phyloP scores from a whole-genome alignment of 2,113 vertebrate species.

The Gymnobelideus leadbeateri region DNA sequence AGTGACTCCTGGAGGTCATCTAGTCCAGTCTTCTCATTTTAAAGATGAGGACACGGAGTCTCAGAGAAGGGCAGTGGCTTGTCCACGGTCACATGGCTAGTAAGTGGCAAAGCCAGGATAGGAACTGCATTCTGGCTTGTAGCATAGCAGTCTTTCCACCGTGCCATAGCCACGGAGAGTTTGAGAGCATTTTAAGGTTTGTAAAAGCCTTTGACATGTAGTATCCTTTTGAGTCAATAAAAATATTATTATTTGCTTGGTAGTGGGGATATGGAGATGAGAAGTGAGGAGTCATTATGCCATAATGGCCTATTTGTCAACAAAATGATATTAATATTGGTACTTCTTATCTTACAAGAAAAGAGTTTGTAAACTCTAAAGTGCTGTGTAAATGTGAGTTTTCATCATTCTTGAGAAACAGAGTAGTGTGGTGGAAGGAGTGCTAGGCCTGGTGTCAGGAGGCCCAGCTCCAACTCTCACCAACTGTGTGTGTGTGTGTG shows the following conservation, averaged over 20 bases:
- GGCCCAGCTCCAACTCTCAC: not conserved
- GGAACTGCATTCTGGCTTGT: not conserved
- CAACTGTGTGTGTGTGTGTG: not conserved
- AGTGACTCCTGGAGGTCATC: not conserved
- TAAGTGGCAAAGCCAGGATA: not conserved
- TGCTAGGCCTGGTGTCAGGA: not conserved
- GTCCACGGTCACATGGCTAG: not conserved
- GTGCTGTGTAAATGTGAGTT: not conserved
- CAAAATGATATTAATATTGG: not conserved
- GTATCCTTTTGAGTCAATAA: not conserved
- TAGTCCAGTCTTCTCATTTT: not conserved
- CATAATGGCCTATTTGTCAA: not conserved
- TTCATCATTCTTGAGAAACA: not conserved
- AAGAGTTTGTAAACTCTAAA: not conserved
- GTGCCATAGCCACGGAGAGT: not conserved
- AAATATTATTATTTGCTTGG: not conserved
- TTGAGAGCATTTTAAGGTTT: conserved; percentile 2
- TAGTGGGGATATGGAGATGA: not conserved
- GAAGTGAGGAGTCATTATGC: not conserved
- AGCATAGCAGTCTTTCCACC: not conserved
- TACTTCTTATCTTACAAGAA: not conserved
- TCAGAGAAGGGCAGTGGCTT: not conserved
- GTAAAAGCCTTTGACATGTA: not conserved
- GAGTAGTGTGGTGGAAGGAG: not conserved
- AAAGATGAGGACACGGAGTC: not conserved